Evolutionary conservation across 2,113 vertebrate genomes (phyloP).

Genomic region (Centropus bengalensis): DNA sequence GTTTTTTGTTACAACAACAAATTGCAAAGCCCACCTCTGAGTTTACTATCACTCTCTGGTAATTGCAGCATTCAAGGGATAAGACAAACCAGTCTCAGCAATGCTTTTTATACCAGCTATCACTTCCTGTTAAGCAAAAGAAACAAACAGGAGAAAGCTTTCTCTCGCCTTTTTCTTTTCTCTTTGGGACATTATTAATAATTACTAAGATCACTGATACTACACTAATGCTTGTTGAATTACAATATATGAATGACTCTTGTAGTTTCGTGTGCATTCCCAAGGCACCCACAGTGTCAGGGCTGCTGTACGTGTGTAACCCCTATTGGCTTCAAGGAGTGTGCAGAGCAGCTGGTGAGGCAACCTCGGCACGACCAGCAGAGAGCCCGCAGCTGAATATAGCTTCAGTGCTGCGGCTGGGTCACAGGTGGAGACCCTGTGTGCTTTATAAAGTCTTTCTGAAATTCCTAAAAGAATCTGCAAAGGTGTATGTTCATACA

Average conservation of each 20-base stretch:
- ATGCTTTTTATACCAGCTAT: neutral
- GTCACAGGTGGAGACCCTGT: neutral
- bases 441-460: neutral
- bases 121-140: neutral
- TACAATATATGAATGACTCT: neutral
- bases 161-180: neutral
- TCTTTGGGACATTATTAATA: neutral
- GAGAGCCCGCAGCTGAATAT: neutral
- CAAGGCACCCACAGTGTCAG: neutral
- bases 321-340: neutral
- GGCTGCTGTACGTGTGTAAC: neutral
- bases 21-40: neutral
- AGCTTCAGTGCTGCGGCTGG: neutral
- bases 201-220: neutral
- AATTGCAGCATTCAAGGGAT: neutral
- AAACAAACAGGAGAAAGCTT: neutral
- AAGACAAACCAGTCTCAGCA: neutral
- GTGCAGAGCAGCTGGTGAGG: neutral
- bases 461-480: neutral
- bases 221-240: neutral
- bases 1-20: neutral
- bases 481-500: neutral
- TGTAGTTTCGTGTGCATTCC: neutral
- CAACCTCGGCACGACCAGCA: neutral
- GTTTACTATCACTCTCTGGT: neutral